Base-by-base conservation (phyloP, 2,113 vertebrate species). In the Cyanistes caeruleus region DNA sequence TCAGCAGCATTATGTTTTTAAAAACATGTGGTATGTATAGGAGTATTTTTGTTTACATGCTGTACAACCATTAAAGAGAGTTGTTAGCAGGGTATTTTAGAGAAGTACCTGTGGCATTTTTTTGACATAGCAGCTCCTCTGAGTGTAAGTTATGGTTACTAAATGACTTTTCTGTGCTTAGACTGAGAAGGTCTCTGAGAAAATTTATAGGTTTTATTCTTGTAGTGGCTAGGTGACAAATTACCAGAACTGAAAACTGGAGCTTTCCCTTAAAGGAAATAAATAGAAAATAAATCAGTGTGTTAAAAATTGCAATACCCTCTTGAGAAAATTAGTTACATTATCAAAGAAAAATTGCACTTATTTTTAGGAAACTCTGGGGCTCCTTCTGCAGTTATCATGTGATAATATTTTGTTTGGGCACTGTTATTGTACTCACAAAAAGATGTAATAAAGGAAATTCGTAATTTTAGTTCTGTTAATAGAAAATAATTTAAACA, bases 171-270 rank as follows among this genome's bases (percentile, higher is more conserved):
- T 88, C 67, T 72, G 10, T 73, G 22, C 53, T 91, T 86, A 73
- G 53, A 60, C 13, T 73, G 58, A 88, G 52, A 41, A 95, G 37
- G 41, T 93, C 64, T 86, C 68, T 46, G 37, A 91, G 62, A 41
- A 91, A 89, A 96, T 95, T 86, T 95, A 78, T 73, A 82, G 49
- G 27, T 88, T 44, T 86, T 96, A 93, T 74, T 95, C 56, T 88
- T 87, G 33, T 67, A 88, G 93, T 73, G 84, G 17, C 27, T 78
- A 84, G 72, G 53, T 93, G 72, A 95, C 30, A 93, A 91, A 96
- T 84, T 88, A 64, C 53, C 10, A 39, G 82, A 74, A 78, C 16
- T 49, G 73, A 89, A 93, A 96, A 91, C 20, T 72, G 48, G 13
- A 91, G 17, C 27, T 41, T 95, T 76, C 48, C 30, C 46, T 81